Evolutionary conservation across 2,888 invertebrate species (phyloP), one percentile per base, ranked within the genome.

Genomic region (Megamerina dolium): DNA sequence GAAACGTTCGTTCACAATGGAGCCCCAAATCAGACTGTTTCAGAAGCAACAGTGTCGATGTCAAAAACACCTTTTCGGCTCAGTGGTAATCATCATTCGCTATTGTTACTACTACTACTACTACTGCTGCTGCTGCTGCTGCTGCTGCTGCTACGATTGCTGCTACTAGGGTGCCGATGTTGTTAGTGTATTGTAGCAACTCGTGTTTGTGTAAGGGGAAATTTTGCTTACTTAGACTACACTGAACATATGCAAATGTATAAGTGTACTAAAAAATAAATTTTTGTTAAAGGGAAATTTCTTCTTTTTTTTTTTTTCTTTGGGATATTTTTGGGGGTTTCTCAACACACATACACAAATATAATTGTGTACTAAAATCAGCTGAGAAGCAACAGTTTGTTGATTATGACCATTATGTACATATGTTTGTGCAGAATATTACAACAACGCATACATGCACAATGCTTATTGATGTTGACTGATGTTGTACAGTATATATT

Each of bases 311-410:
- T 23, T 23, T 23, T 6, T 23, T 23, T 8, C 23, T 23, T 23
- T 23, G 23, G 23, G 23, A 23, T 8, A 23, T n/a, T 10, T 1
- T 19, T 10, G 17, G 27, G 26, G 40, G 27, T 40, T 23, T 26
- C 13, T 26, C 6, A 12, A 12, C 31, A 8, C 31, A 31, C 31
- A 14, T n/a, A 31, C 31, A 13, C 14, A 10, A 23, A 23, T 6
- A 10, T 23, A 23, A 8, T 26, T 43, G 29, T 40, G 44, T 45
- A 45, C 44, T 18, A 19, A 51, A 51, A 47, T 48, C 53, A 51
- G 51, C 48, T 53, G 48, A 49, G 49, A 51, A 46, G 53, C 53
- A 53, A 53, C 53, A 53, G 53, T 53, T 53, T 51, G 53, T 51
- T 53, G 37, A 46, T 46, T 20, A 23, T 34, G 20, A 16, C 31